Conservation (phyloP, 1,140 invertebrate species). For the Amyelois transitella region DNA sequence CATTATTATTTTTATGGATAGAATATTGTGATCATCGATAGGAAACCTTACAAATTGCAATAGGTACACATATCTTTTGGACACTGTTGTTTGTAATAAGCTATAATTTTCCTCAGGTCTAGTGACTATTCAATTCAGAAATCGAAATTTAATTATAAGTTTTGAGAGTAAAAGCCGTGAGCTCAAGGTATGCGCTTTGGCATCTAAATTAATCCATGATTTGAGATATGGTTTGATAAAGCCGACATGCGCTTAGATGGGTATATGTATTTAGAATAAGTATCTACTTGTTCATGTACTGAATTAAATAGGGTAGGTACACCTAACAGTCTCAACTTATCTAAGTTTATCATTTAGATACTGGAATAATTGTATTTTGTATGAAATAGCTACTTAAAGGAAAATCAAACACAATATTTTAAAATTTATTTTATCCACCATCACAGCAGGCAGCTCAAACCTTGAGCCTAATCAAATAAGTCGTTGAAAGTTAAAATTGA, state of each 20-base stretch:
- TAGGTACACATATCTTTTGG: no score
- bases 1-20: no score
- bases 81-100: no score
- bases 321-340: no score
- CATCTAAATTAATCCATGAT: conserved; percentile 40
- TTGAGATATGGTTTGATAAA: conserved; percentile 27
- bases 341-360: no score
- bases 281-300: no score
- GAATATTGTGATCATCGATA: no score
- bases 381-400: not conserved
- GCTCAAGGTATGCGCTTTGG: conserved; percentile 35
- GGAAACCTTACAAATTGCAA: no score
- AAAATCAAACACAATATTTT: conserved; percentile 8
- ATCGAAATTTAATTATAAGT: conserved; percentile 57
- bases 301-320: no score
- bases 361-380: no score
- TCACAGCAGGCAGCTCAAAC: conserved; percentile 18
- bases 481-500: conserved; percentile 38
- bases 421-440: conserved; percentile 31
- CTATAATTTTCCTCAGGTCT: conserved; percentile 38
- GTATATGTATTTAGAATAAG: no score
- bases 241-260: not conserved
- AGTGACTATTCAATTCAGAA: conserved; percentile 53
- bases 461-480: conserved; percentile 42
- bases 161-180: conserved; percentile 30